Conservation (phyloP, 2,888 invertebrate species). For the Nemoura dubitans region DNA sequence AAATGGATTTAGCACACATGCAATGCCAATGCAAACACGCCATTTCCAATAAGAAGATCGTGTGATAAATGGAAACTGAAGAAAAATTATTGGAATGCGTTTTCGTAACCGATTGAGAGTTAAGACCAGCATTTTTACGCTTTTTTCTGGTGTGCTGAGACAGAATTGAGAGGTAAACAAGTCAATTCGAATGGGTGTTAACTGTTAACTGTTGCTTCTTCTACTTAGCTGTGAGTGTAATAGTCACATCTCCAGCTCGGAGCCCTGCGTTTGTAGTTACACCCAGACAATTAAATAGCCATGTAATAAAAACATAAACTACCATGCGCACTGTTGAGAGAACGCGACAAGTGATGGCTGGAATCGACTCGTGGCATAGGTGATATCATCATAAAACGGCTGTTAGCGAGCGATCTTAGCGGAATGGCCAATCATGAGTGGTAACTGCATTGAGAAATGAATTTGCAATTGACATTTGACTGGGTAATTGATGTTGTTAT, state of each 20-base stretch:
- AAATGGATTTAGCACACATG: conserved; percentile 26
- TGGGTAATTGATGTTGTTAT: background rate
- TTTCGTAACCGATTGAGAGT: background rate
- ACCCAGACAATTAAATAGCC: background rate
- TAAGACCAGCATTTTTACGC: too few species aligned
- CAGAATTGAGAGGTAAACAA: background rate
- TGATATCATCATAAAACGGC: background rate
- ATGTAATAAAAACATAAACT: conserved; percentile 3
- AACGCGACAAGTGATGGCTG: background rate
- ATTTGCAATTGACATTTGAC: background rate
- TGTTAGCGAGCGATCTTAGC: background rate
- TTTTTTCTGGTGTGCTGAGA: background rate
- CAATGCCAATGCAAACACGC: conserved; percentile 22
- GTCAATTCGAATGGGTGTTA: background rate
- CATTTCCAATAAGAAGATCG: conserved; percentile 12
- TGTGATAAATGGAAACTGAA: background rate
- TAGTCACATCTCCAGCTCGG: background rate
- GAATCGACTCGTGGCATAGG: background rate
- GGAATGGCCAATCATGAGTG: too few species aligned
- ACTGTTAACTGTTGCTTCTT: conserved; percentile 12
- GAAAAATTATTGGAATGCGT: conserved; percentile 9
- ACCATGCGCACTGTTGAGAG: background rate
- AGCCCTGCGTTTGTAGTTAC: background rate
- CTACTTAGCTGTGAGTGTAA: background rate
- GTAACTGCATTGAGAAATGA: background rate